These are phyloP conservation scores for Rissa tridactyla DNA, from an alignment of 2,113 vertebrate genomes.

Conservation along the genomic window DNA sequence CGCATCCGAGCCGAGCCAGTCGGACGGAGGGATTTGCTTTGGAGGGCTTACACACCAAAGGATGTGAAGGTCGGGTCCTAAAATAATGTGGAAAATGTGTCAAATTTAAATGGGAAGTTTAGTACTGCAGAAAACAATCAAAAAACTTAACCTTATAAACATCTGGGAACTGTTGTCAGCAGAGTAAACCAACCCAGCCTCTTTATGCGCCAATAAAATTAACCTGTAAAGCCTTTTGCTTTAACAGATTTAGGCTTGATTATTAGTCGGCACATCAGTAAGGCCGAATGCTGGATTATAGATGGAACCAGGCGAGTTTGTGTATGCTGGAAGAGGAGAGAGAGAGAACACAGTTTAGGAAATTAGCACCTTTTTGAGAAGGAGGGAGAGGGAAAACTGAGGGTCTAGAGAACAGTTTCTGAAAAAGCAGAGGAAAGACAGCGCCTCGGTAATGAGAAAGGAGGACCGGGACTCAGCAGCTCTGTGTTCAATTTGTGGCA, in stretches of 20 bases:
- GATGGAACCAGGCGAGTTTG: not conserved
- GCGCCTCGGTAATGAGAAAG: not conserved
- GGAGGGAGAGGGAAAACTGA: rapidly evolving
- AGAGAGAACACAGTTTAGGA: rapidly evolving
- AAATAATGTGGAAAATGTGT: not conserved
- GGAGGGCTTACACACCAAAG: constrained; percentile 70
- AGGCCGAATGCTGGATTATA: not conserved
- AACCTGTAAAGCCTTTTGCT: not conserved
- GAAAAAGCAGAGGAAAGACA: not conserved
- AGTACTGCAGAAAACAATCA: not conserved
- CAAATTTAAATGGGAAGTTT: not conserved
- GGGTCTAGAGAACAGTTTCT: not conserved
- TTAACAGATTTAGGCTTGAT: not conserved
- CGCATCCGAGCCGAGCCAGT: constrained; percentile 32
- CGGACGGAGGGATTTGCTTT: constrained; percentile 50
- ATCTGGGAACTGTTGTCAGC: not conserved
- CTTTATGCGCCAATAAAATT: not conserved
- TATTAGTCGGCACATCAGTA: not conserved
- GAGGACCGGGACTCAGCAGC: not conserved
- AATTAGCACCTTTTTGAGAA: not conserved
- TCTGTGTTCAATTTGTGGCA: rapidly evolving
- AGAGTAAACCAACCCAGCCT: not conserved
- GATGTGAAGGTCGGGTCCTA: constrained; percentile 68
- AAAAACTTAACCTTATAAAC: not conserved
- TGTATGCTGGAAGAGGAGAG: not conserved